These are phyloP conservation scores for Nephrotoma guestfalica DNA, from an alignment of 2,888 invertebrate genomes.

Conservation along the genomic window DNA sequence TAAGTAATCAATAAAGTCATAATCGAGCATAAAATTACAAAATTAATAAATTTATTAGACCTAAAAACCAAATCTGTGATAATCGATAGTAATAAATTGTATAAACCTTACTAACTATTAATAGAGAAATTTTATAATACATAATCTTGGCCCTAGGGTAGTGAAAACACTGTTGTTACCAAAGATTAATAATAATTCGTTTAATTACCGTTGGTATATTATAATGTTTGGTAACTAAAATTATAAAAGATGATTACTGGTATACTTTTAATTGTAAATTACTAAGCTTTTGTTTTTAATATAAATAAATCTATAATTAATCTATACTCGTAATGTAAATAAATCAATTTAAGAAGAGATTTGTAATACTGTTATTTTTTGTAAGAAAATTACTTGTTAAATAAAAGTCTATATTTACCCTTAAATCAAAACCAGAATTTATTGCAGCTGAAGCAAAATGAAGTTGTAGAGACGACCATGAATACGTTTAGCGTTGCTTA, in stretches of 20 bases:
- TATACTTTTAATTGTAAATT: not conserved
- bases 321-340: not conserved
- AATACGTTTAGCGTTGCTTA: too few species aligned
- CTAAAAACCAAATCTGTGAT: not conserved
- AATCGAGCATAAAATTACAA: not conserved
- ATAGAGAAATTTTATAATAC: not conserved
- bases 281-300: not conserved
- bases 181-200: not conserved
- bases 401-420: not conserved
- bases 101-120: not conserved
- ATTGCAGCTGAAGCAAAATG: too few species aligned
- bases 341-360: not conserved
- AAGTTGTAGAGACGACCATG: too few species aligned
- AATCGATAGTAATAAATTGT: not conserved
- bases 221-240: not conserved
- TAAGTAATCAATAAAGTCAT: constrained; percentile 23
- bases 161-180: not conserved
- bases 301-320: not conserved
- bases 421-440: not conserved
- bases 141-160: not conserved
- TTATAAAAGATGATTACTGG: not conserved
- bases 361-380: not conserved
- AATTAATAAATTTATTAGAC: not conserved
- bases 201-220: not conserved
- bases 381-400: not conserved